Conservation (phyloP, 2,113 vertebrate genomes). For the Macquaria ambigua region DNA sequence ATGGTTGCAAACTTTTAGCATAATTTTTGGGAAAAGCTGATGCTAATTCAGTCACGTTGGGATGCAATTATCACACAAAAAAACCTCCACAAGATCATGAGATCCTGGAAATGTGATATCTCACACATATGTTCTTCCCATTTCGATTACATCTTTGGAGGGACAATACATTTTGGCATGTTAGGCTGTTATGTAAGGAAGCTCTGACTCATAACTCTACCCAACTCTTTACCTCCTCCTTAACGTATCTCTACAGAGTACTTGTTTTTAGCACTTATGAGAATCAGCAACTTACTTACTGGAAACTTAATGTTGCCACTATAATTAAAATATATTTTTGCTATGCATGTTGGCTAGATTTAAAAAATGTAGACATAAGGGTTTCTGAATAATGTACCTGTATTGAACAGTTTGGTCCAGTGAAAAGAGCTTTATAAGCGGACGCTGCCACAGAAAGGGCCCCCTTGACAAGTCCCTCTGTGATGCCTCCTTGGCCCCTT, state of each 20-base stretch:
- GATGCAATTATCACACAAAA: not conserved
- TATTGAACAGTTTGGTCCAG: slow-evolving; percentile 88
- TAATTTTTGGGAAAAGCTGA: not conserved
- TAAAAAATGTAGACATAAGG: no score
- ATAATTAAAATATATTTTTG: not conserved
- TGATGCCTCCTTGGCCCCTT: slow-evolving; percentile 87
- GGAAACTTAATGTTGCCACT: not conserved
- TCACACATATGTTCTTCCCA: not conserved
- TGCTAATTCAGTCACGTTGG: not conserved
- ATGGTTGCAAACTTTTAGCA: no score
- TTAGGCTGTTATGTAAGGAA: not conserved
- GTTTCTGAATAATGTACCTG: slow-evolving; percentile 82
- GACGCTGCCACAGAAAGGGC: slow-evolving; percentile 98
- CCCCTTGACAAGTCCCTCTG: slow-evolving; percentile 95
- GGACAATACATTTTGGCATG: not conserved
- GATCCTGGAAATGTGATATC: not conserved
- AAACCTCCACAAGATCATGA: not conserved
- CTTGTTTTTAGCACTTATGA: no score
- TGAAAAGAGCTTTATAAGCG: slow-evolving; percentile 97
- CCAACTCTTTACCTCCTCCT: no score
- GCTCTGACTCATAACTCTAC: not conserved
- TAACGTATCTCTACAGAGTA: not conserved
- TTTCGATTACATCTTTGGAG: not conserved
- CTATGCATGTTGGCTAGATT: not conserved
- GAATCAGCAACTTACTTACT: not conserved